Base-by-base conservation (phyloP, 1,140 invertebrate genomes). In the Ctenoplectra terminalis region DNA sequence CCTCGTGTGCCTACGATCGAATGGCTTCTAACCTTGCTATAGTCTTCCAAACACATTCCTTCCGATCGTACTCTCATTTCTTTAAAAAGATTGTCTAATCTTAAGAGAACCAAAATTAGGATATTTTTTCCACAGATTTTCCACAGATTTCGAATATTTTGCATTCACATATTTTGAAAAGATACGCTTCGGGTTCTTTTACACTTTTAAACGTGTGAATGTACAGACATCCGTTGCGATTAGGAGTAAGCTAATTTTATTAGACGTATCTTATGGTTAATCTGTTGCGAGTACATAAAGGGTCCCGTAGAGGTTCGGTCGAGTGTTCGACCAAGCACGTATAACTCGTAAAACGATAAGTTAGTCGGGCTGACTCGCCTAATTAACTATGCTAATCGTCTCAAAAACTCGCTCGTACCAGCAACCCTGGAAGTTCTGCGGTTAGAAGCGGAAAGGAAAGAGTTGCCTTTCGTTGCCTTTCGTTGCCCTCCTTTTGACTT, bases 361-460 rank as follows among this genome's bases (percentile, higher is more conserved):
- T 77, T 77, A 69, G 52, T 40, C 26, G 50, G 48, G 40, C 48
- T 63, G 52, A 86, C 66, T 76, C 79, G 80, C 69, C 73, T 85
- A 89, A 89, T 89, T 89, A 87, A 85, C 85, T 87, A 89, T 89
- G 88, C 80, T 88, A 87, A 89, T 88, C 79, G 70, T 71, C 82
- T 43, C 7, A 63, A 79, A 61, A 61, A 82, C 78, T 70, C 64
- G 70, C 74, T 78, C 69, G 64, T 78, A 67, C 46, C 46, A 48
- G 56, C 50, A 52, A 79, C 70, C 31, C 37, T 82, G 63, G 63
- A 73, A 85, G 78, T 86, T 71, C 31, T 48, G 20, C 34, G 26
- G 23, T 17, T 29, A n/a, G 20, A 31, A 71, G 52, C 31, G 79
- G 69, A 71, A 81, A 76, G 29, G 34, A 73, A 15, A 50, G 46